Evolutionary conservation across 2,888 invertebrate genomes (phyloP).

Genomic region (Acleris laterana): DNA sequence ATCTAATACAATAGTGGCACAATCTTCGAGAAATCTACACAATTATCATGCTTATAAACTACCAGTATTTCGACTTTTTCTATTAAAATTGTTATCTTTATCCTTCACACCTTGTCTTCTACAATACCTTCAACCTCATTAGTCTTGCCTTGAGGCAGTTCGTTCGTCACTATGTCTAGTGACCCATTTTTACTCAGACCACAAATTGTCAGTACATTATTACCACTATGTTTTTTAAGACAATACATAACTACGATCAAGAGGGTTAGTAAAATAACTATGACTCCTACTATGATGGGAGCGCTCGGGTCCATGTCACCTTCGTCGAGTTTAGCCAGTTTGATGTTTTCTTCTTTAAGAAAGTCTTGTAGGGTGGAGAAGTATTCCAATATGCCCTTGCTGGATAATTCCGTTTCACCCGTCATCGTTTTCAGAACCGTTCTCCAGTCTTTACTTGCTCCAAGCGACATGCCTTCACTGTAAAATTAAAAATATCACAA

Average conservation of each 20-base stretch:
- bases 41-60: not conserved
- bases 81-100: constrained; percentile 8
- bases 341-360: constrained; percentile 61
- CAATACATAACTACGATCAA: constrained; percentile 71
- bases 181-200: constrained; percentile 77
- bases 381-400: constrained; percentile 70
- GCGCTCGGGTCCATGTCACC: constrained; percentile 71
- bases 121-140: constrained; percentile 65
- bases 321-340: constrained; percentile 49
- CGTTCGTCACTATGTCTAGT: constrained; percentile 72
- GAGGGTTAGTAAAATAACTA: constrained; percentile 64
- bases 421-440: constrained; percentile 71
- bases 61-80: constrained; percentile 5
- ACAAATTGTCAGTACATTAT: constrained; percentile 64
- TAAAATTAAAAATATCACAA: constrained; percentile 42
- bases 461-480: constrained; percentile 76
- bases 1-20: constrained; percentile 29
- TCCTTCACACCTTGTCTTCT: constrained; percentile 69
- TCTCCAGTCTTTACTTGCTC: constrained; percentile 76
- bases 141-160: constrained; percentile 60
- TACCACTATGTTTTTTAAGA: constrained; percentile 66
- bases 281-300: constrained; percentile 69
- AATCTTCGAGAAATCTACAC: constrained; percentile 25
- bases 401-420: constrained; percentile 71
- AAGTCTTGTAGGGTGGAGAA: constrained; percentile 65